phyloP scores from a whole-genome alignment of 2,797 vertebrate genomes.

The Silurus aristotelis region DNA sequence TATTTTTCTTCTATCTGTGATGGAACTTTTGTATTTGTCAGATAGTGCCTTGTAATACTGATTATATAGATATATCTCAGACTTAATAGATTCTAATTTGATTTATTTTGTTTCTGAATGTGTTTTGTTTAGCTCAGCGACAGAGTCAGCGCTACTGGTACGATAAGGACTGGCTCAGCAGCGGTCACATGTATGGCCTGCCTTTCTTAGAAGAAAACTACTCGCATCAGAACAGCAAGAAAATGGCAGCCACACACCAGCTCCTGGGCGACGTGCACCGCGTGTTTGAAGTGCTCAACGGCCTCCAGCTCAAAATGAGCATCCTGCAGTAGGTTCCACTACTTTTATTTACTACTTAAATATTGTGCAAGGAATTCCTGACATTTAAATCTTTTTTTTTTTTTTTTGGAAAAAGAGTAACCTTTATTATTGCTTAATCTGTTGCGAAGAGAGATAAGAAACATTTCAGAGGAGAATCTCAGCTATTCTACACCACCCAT shows the following conservation, averaged over 20 bases:
- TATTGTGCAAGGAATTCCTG: background rate
- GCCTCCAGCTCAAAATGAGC: constrained; percentile 93
- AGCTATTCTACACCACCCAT: background rate
- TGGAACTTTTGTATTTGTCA: background rate
- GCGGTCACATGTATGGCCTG: constrained; percentile 92
- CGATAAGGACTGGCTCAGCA: constrained; percentile 88
- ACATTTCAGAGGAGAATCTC: background rate
- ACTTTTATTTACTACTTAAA: background rate
- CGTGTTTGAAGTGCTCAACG: constrained; percentile 87
- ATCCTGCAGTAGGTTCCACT: constrained; percentile 83
- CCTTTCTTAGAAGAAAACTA: constrained; percentile 93
- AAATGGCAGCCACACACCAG: constrained; percentile 87
- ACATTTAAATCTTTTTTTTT: background rate
- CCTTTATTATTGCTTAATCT: background rate
- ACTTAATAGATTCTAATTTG: background rate
- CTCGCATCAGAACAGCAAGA: constrained; percentile 89
- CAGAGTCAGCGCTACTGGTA: constrained; percentile 87
- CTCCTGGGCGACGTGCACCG: constrained; percentile 87
- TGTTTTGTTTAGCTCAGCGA: constrained; percentile 79
- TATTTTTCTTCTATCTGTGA: background rate
- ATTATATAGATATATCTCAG: background rate
- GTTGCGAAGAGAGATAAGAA: background rate
- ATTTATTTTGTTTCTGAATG: constrained; percentile 37
- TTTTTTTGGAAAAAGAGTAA: background rate
- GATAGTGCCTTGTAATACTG: background rate